Conservation (phyloP, 1,140 invertebrate species). For the Drosophila punjabiensis region DNA sequence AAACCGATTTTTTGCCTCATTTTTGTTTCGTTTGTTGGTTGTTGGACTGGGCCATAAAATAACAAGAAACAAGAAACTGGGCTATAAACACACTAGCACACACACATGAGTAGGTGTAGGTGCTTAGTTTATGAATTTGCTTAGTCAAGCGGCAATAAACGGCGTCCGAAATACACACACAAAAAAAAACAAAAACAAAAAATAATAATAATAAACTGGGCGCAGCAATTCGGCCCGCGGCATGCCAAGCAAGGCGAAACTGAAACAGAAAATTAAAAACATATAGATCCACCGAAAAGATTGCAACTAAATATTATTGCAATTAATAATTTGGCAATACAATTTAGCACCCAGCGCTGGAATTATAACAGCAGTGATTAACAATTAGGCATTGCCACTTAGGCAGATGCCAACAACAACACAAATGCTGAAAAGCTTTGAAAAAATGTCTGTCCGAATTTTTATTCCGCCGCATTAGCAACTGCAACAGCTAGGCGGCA, state of each 20-base stretch:
- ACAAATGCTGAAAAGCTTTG: slow-evolving; percentile 1
- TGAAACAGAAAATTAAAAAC: slow-evolving; percentile 40
- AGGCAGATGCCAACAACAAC: slow-evolving; percentile 66
- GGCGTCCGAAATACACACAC: slow-evolving; percentile 29
- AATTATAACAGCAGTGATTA: slow-evolving; percentile 72
- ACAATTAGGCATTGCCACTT: slow-evolving; percentile 72
- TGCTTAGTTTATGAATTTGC: slow-evolving; percentile 62
- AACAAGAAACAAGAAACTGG: slow-evolving; percentile 53
- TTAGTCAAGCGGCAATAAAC: slow-evolving; percentile 78
- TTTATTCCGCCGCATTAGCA: slow-evolving; percentile 41
- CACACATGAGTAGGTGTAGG: slow-evolving; percentile 21
- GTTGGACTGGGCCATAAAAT: slow-evolving; percentile 32
- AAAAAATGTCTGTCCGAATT: slow-evolving; percentile 48
- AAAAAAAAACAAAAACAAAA: background rate
- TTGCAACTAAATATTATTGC: slow-evolving; percentile 71
- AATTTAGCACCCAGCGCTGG: slow-evolving; percentile 48
- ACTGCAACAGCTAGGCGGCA: slow-evolving; percentile 42
- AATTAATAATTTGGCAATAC: slow-evolving; percentile 78
- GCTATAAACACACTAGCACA: slow-evolving; percentile 60
- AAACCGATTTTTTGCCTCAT: slow-evolving; percentile 70
- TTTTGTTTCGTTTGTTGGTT: slow-evolving; percentile 33
- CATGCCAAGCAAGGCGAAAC: slow-evolving; percentile 23
- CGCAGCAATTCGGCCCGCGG: slow-evolving; percentile 59
- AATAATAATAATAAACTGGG: slow-evolving; percentile 63
- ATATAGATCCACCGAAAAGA: slow-evolving; percentile 40